Percentiles rank a stretch among this genome's conserved stretches.
phyloP scores from a whole-genome alignment of 2,888 invertebrate genomes.

The Nematopogon swammerdamellus region DNA sequence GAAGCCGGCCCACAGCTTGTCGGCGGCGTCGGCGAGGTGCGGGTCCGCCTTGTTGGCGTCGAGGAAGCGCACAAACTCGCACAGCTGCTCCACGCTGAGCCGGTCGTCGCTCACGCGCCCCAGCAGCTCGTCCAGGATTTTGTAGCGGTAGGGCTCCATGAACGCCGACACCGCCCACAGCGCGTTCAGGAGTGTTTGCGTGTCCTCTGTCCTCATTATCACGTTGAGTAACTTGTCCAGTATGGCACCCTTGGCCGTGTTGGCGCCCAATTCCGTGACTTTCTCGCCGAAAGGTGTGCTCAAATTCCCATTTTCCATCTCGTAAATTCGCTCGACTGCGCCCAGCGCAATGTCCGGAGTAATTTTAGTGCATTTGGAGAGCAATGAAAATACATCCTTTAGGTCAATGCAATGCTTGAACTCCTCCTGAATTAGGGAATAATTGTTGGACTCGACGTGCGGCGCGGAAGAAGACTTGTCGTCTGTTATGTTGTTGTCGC shows the following conservation, averaged over 20 bases:
- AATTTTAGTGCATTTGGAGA: constrained; percentile 47
- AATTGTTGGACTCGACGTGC: constrained; percentile 26
- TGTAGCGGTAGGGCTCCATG: constrained; percentile 42
- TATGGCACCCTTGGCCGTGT: constrained; percentile 42
- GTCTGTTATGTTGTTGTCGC: constrained; percentile 10
- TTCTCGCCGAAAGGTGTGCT: constrained; percentile 17
- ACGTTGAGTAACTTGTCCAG: constrained; percentile 42
- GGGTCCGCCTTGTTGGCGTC: constrained; percentile 39
- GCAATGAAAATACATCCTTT: constrained; percentile 39
- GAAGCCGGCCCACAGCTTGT: constrained; percentile 66
- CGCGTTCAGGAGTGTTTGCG: constrained; percentile 41
- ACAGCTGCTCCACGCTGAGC: constrained; percentile 56
- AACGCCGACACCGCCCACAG: constrained; percentile 33
- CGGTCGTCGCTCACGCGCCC: constrained; percentile 58
- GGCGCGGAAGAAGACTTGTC: constrained; percentile 17
- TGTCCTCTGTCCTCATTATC: constrained; percentile 43
- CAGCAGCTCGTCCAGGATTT: constrained; percentile 60
- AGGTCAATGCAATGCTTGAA: constrained; percentile 41
- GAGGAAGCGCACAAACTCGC: constrained; percentile 55
- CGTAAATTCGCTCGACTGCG: constrained; percentile 45
- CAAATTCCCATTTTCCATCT: constrained; percentile 30
- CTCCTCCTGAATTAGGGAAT: constrained; percentile 40
- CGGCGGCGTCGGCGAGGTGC: constrained; percentile 51
- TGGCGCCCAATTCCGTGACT: constrained; percentile 24
- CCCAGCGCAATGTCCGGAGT: constrained; percentile 49